Evolutionary conservation across 2,888 invertebrate genomes (phyloP).

Genomic region (Lycocerus yunnanus): DNA sequence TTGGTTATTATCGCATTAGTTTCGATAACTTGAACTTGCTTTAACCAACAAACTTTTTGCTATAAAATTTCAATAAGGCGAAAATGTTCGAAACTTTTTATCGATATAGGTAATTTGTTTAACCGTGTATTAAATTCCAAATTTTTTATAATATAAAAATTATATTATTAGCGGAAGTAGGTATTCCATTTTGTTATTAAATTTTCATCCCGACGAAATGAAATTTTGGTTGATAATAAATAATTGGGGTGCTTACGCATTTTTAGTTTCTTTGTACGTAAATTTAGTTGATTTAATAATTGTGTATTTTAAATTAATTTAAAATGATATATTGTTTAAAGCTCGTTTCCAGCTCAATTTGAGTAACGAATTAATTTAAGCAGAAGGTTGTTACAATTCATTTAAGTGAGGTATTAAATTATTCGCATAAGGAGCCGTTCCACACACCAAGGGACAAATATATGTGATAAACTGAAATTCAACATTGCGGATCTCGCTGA

Average conservation of each 20-base stretch:
- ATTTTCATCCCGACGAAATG: not conserved
- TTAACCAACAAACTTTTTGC: constrained; percentile 7
- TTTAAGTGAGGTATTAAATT: constrained; percentile 24
- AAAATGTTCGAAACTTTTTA: constrained; percentile 17
- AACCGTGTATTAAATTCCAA: not conserved
- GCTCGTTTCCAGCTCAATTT: constrained; percentile 1
- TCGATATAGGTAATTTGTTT: constrained; percentile 2
- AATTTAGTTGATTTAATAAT: not conserved
- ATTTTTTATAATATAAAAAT: not conserved
- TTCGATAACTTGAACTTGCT: constrained; percentile 11
- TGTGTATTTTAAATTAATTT: not conserved
- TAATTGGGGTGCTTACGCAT: not conserved
- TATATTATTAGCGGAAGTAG: not conserved
- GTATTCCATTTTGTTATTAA: not conserved
- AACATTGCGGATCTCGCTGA: constrained; percentile 21
- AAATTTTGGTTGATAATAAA: not conserved
- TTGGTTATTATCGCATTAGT: constrained; percentile 16
- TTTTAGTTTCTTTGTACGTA: not conserved
- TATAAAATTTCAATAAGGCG: constrained; percentile 22
- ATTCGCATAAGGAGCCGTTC: constrained; percentile 24
- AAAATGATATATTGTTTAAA: constrained; percentile 2
- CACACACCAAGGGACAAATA: constrained; percentile 26
- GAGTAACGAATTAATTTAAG: constrained; percentile 22
- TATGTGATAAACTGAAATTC: constrained; percentile 29
- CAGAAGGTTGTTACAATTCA: constrained; percentile 15